Percentiles rank a stretch among this genome's conserved stretches.
These are phyloP conservation scores for human DNA, from an alignment of 2,113 vertebrate genomes.

Conservation along the genomic window GRCh38 chr1:20406001-20406500, in stretches of 20 bases:
- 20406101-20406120: background rate
- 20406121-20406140: too few relatives aligned
- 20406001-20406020: background rate
- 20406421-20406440: background rate
- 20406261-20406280: constrained; percentile 18
- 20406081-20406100: background rate
- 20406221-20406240: background rate
- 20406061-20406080: accelerated
- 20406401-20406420: background rate
- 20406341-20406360: background rate
- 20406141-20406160: accelerated
- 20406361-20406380: background rate
- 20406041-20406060: accelerated
- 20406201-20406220: background rate
- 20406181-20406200: background rate
- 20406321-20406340: background rate
- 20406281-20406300: background rate
- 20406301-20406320: background rate
- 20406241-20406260: background rate
- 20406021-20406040: accelerated
- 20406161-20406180: background rate
- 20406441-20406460: background rate
- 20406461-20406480: background rate
- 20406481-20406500: background rate
- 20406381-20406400: background rate